Evolutionary conservation across 2,888 invertebrate genomes (phyloP).

Genomic region (Cephus rjabovi): DNA sequence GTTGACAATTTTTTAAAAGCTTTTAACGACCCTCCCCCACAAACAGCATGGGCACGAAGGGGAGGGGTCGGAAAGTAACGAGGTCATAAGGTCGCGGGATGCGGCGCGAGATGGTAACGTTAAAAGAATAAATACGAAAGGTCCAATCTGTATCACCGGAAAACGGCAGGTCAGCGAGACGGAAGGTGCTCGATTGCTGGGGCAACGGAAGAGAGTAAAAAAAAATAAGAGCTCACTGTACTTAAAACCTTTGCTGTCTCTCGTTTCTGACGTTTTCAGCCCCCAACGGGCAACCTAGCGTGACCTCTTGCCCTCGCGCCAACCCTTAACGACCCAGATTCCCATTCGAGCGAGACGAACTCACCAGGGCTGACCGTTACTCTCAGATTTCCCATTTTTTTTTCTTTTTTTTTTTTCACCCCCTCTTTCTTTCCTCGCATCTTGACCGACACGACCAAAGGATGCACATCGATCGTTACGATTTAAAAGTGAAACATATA

Average conservation of each 20-base stretch:
- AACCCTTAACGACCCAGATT: constrained; percentile 20
- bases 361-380: constrained; percentile 9
- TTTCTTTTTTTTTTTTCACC: constrained; percentile 3
- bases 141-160: background rate
- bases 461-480: background rate
- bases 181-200: constrained; percentile 60
- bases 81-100: background rate
- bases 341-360: constrained; percentile 15
- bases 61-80: background rate
- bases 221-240: constrained; percentile 10
- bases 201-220: constrained; percentile 21
- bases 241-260: background rate
- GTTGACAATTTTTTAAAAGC: background rate
- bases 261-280: background rate
- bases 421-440: constrained; percentile 8
- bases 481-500: background rate
- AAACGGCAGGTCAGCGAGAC: constrained; percentile 53
- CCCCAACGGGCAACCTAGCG: background rate
- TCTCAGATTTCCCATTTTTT: background rate
- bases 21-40: background rate
- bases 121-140: background rate
- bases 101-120: background rate
- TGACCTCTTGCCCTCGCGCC: background rate
- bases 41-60: background rate
- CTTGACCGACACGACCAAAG: background rate